Conservation (phyloP, 2,797 vertebrate genomes). For the Apogon hyalosoma region DNA sequence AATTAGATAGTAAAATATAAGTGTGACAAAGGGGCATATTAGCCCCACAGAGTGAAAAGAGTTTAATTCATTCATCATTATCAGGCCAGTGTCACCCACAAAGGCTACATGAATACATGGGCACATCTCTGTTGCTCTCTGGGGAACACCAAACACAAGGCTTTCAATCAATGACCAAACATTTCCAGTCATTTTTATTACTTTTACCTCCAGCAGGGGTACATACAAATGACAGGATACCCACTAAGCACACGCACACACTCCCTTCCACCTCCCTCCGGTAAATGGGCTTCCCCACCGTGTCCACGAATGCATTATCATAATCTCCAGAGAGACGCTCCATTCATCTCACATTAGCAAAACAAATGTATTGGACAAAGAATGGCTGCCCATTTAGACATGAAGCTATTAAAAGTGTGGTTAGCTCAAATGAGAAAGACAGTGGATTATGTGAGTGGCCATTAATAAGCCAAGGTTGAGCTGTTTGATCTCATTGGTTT, state of each 20-base stretch:
- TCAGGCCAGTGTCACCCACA: slow-evolving; percentile 18
- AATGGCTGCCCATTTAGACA: slow-evolving; percentile 29
- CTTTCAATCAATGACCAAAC: slow-evolving; percentile 73
- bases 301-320: slow-evolving; percentile 79
- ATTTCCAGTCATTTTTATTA: slow-evolving; percentile 68
- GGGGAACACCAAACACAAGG: slow-evolving; percentile 56
- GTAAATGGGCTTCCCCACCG: slow-evolving; percentile 44
- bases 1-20: slow-evolving; percentile 1
- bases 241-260: slow-evolving; percentile 15
- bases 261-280: slow-evolving; percentile 14
- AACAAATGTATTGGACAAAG: slow-evolving; percentile 72
- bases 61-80: slow-evolving; percentile 46
- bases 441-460: slow-evolving; percentile 28
- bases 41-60: slow-evolving; percentile 14
- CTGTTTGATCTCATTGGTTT: slow-evolving; percentile 34
- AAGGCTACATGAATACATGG: slow-evolving; percentile 27
- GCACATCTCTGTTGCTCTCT: slow-evolving; percentile 32
- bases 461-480: slow-evolving; percentile 47
- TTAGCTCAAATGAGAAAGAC: slow-evolving; percentile 40
- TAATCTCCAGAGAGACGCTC: slow-evolving; percentile 70
- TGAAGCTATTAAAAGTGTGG: slow-evolving; percentile 39
- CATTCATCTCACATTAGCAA: slow-evolving; percentile 81
- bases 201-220: slow-evolving; percentile 57
- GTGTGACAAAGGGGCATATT: slow-evolving; percentile 27
- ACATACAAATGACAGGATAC: slow-evolving; percentile 50